phyloP scores from a whole-genome alignment of 2,797 vertebrate genomes.

The Brachyrhaphis roseni region DNA sequence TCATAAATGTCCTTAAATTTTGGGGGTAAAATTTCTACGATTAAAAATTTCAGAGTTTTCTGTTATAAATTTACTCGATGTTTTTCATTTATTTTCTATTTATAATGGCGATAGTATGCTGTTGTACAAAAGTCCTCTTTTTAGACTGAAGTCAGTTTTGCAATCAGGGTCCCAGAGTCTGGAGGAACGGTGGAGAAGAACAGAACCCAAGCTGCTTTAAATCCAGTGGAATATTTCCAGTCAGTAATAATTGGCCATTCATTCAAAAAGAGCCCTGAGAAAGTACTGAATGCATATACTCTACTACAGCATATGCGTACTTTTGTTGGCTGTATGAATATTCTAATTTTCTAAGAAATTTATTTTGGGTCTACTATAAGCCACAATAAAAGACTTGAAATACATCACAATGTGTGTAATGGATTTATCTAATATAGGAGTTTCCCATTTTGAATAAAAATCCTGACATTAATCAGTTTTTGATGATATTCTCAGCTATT shows the following conservation, averaged over 20 bases:
- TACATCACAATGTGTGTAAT: background rate
- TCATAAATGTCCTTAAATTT: too few species aligned
- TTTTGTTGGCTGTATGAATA: background rate
- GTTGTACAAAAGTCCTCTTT: background rate
- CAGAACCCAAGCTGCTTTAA: background rate
- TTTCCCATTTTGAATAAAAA: background rate
- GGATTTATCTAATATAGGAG: background rate
- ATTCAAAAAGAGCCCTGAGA: background rate
- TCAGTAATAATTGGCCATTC: background rate
- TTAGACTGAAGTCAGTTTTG: background rate
- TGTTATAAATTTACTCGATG: too few species aligned
- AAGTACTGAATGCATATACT: background rate
- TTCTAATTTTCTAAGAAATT: background rate
- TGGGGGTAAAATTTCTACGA: too few species aligned
- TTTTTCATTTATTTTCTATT: too few species aligned
- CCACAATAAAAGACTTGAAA: background rate
- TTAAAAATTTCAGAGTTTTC: too few species aligned
- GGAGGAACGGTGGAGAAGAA: background rate
- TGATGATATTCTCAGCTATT: background rate
- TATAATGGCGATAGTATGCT: background rate
- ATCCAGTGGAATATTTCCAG: background rate
- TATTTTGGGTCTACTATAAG: background rate
- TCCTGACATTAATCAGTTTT: background rate
- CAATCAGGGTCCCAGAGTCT: background rate
- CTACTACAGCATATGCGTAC: background rate